Percentiles rank a stretch among this genome's conserved stretches.
phyloP scores from a whole-genome alignment of 2,797 vertebrate genomes.

The Loriculus beryllinus region DNA sequence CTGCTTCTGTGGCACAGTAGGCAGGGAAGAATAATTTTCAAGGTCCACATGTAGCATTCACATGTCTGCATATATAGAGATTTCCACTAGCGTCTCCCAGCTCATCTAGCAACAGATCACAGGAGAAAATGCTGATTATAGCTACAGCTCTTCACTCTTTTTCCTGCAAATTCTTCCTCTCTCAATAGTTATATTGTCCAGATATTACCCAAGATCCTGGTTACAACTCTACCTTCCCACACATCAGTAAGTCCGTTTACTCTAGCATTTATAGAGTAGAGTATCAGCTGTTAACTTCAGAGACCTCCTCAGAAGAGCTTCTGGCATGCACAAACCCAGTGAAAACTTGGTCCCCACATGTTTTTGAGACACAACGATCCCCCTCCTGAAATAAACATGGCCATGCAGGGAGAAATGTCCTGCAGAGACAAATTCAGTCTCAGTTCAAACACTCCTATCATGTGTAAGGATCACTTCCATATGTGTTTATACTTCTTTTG shows the following conservation, averaged over 20 bases:
- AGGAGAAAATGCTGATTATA: neutral
- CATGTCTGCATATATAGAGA: neutral
- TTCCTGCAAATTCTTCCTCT: neutral
- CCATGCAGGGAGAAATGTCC: neutral
- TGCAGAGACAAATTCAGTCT: neutral
- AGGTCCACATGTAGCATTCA: neutral
- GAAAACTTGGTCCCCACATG: fast-evolving
- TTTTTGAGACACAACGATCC: fast-evolving
- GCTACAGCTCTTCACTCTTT: neutral
- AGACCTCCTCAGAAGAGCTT: neutral
- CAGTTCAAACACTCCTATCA: neutral
- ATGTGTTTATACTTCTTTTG: neutral
- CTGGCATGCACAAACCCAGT: neutral
- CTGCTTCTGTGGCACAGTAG: neutral
- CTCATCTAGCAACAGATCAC: neutral
- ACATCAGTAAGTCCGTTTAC: neutral
- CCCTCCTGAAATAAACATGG: neutral
- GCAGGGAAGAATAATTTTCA: neutral
- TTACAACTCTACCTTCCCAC: neutral
- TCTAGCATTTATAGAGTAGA: neutral
- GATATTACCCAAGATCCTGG: neutral
- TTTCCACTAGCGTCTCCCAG: neutral
- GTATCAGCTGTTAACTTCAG: neutral
- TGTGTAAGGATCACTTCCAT: neutral
- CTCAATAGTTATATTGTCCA: neutral